A percentile compares a stretch with the other conserved stretches of the same genome.
Conservation (phyloP, 2,888 invertebrate genomes). For the Cataglyphis livida region DNA sequence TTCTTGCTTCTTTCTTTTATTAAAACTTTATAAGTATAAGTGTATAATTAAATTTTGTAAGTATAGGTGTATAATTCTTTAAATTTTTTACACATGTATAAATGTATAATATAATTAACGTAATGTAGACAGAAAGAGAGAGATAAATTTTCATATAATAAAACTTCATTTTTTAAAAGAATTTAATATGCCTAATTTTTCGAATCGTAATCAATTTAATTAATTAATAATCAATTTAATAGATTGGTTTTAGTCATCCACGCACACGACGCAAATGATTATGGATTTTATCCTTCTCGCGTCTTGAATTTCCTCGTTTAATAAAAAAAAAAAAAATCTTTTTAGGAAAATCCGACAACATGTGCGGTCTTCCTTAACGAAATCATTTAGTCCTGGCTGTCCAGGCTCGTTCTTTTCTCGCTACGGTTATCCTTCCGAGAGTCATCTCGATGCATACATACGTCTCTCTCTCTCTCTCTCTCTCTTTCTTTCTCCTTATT, state of each 20-base stretch:
- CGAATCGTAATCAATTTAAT: background rate
- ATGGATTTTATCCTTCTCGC: background rate
- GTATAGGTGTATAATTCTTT: background rate
- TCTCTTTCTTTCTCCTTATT: conserved; percentile 55
- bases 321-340: background rate
- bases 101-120: background rate
- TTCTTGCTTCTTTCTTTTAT: background rate
- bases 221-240: background rate
- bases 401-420: conserved; percentile 45
- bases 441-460: conserved; percentile 51
- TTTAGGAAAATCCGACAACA: conserved; percentile 24
- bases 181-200: background rate
- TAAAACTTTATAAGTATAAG: background rate
- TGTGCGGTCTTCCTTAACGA: conserved; percentile 58
- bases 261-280: too few species aligned
- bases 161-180: background rate
- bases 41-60: background rate
- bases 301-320: background rate
- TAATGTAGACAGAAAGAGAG: background rate
- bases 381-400: conserved; percentile 55
- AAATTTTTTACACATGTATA: background rate
- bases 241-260: background rate
- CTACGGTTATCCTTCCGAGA: conserved; percentile 18
- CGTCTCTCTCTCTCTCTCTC: background rate
- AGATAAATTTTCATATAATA: background rate